Conservation (phyloP, 2,797 vertebrate species). For the Simalia tracyae region DNA sequence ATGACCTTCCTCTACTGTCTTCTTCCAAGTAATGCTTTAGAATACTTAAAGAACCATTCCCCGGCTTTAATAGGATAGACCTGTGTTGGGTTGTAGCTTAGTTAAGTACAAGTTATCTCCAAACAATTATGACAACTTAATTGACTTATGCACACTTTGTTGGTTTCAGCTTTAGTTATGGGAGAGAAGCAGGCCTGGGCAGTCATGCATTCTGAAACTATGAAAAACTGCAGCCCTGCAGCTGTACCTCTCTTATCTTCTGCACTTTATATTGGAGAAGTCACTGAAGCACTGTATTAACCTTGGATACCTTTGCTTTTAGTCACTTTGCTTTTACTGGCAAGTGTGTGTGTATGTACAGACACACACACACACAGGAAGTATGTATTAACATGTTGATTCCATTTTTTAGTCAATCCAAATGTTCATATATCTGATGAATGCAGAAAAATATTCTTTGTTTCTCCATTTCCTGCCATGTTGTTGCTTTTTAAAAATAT, state of each 20-base stretch:
- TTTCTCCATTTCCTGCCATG: background rate
- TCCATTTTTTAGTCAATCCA: background rate
- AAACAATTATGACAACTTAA: conserved; percentile 44
- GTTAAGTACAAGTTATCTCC: conserved; percentile 34
- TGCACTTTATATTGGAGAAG: background rate
- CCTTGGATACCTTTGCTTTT: background rate
- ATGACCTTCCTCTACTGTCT: background rate
- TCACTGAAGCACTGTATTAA: conserved; percentile 13
- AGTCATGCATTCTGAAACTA: conserved; percentile 12
- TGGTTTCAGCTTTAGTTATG: conserved; percentile 14
- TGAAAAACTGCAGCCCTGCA: background rate
- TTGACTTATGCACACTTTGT: conserved; percentile 31
- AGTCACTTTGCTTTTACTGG: background rate
- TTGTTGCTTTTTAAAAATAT: background rate
- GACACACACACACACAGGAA: background rate
- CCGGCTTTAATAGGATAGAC: conserved; percentile 4
- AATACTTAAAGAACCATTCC: conserved; percentile 2
- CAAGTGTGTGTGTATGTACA: background rate
- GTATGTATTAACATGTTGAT: background rate
- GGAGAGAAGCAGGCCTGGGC: background rate
- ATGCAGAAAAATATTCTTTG: background rate
- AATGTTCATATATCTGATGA: background rate
- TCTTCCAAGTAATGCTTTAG: background rate
- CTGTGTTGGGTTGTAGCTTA: conserved; percentile 30
- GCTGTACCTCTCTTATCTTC: background rate